Percentiles rank a stretch among this genome's conserved stretches.
Evolutionary conservation across 1,140 invertebrate species (phyloP).

Genomic region (Sipha flava): DNA sequence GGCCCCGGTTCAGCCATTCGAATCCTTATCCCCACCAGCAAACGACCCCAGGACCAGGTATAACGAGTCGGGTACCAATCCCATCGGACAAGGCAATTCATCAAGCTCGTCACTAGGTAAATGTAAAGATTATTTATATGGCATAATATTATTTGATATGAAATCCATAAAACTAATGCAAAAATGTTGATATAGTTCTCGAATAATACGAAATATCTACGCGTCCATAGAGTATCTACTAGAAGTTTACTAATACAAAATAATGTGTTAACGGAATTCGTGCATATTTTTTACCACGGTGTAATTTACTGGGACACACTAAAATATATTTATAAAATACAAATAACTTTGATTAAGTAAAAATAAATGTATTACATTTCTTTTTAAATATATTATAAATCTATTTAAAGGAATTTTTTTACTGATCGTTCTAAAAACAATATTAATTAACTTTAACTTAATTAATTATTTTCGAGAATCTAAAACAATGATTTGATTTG

Average conservation of each 20-base stretch:
- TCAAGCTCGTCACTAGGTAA: constrained; percentile 17
- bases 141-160: background rate
- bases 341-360: background rate
- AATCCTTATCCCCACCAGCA: background rate
- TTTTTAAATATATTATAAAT: too few species aligned
- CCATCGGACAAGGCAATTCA: background rate
- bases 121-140: background rate
- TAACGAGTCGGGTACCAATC: background rate
- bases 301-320: background rate
- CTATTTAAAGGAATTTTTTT: too few species aligned
- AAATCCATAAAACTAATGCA: background rate
- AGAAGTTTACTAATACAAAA: background rate
- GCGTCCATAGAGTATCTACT: background rate
- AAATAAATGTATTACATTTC: too few species aligned
- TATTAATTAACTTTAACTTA: too few species aligned
- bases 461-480: too few species aligned
- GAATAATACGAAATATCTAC: background rate
- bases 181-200: background rate
- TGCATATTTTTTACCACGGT: background rate
- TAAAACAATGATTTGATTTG: too few species aligned
- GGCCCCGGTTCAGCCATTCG: constrained; percentile 40
- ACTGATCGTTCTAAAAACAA: too few species aligned
- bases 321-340: background rate
- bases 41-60: background rate
- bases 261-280: background rate